Base-by-base conservation (phyloP, 2,113 vertebrate genomes). In the Leptobrachium ailaonicum region DNA sequence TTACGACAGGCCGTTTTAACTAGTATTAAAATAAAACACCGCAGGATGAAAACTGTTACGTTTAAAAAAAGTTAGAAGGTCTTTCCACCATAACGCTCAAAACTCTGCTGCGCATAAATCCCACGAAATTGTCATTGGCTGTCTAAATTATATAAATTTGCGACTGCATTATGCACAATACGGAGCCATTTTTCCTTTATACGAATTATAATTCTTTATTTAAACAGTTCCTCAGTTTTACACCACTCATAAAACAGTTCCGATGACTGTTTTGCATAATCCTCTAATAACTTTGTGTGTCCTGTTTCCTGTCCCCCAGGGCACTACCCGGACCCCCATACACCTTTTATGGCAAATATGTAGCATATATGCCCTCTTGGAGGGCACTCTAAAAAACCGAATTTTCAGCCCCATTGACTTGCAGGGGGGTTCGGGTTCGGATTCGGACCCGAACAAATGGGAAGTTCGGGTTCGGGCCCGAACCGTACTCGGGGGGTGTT, bases 131-230 rank as follows among this genome's bases (percentile, higher is more conserved):
- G 66, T 77, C 75, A 54, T n/a, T 13, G 66, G 64, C 53, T 77
- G 75, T 77, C 66, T 58, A 20, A 67, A 77, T 69, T 66, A 56
- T 69, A 77, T 66, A 77, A 77, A 77, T 77, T 68, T 77, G 75
- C 69, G 75, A 66, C 75, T 43, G 66, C 50, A 77, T 77, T 77
- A 68, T 69, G 75, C 75, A 68, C 66, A 69, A 69, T 77, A 42
- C 50, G 53, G 47, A 64, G 69, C 43, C 66, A 60, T 44, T 56
- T 53, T 77, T 69, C 75, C 66, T 77, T 11, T 54, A 68, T 77
- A 77, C 68, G 75, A 77, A 77, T 77, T 47, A 68, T 77, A 41
- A 56, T 77, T 77, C 66, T 69, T 77, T 77, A 77, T 77, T 77
- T 69, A 77, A 77, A 67, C 75, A 53, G 50, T 77, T 64, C 63